Conservation (phyloP, 2,888 invertebrate species). For the Caenorhabditis sp. region DNA sequence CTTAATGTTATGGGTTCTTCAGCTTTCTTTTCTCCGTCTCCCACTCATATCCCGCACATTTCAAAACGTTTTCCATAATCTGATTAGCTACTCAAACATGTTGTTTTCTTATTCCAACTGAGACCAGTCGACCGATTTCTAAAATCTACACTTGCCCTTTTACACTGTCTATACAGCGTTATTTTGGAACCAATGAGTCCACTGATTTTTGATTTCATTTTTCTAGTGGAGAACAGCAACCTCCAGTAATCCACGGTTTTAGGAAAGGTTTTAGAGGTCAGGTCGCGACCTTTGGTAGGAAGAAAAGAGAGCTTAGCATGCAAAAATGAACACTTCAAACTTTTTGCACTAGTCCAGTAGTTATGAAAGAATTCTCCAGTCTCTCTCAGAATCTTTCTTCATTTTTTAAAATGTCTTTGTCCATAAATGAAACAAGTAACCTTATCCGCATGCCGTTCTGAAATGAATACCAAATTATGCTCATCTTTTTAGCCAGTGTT, state of each 20-base stretch:
- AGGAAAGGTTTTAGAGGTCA: slow-evolving; percentile 28
- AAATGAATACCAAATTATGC: not conserved
- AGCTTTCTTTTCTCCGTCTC: slow-evolving; percentile 29
- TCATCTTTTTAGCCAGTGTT: slow-evolving; percentile 13
- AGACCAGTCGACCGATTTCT: slow-evolving; percentile 50
- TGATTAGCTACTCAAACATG: slow-evolving; percentile 61
- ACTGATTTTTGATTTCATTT: not conserved
- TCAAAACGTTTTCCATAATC: slow-evolving; percentile 60
- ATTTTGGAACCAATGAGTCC: too few species aligned
- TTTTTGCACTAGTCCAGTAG: slow-evolving; percentile 28
- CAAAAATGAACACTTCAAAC: slow-evolving; percentile 61
- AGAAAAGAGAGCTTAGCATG: slow-evolving; percentile 32
- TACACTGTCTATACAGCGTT: slow-evolving; percentile 20
- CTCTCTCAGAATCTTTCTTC: too few species aligned
- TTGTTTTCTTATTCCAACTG: slow-evolving; percentile 67
- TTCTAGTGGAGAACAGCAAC: too few species aligned
- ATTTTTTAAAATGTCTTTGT: too few species aligned
- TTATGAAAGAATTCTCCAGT: slow-evolving; percentile 32
- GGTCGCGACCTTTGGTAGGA: slow-evolving; percentile 9
- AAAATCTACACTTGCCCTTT: slow-evolving; percentile 59
- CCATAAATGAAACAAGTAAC: not conserved
- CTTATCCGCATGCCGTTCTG: slow-evolving; percentile 3
- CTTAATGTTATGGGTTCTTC: slow-evolving; percentile 62
- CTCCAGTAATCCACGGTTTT: slow-evolving; percentile 44
- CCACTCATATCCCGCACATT: slow-evolving; percentile 36